These are phyloP conservation scores for Arbacia lixula DNA, from an alignment of 53 echinoderm and acorn worm species.

Conservation along the genomic window DNA sequence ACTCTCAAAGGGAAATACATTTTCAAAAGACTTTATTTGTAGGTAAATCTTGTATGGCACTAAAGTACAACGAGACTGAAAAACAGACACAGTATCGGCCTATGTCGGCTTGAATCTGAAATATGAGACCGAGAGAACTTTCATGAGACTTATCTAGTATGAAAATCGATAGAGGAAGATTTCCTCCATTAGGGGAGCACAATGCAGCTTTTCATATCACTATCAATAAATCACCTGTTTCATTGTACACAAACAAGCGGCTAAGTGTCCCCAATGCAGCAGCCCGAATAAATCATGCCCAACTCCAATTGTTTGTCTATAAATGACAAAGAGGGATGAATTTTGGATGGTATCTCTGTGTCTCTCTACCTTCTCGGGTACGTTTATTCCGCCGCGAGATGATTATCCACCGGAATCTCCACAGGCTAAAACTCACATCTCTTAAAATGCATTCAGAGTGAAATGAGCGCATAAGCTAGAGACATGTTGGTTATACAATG, in stretches of 20 bases:
- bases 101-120: constrained; percentile 21
- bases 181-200: constrained; percentile 21
- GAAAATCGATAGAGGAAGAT: constrained; percentile 24
- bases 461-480: too few relatives aligned
- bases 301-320: constrained; percentile 12
- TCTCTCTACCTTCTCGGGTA: too few relatives aligned
- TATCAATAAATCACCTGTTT: constrained; percentile 37
- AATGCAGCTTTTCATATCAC: constrained; percentile 25
- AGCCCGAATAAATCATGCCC: constrained; percentile 40
- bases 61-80: constrained; percentile 9
- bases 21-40: neutral
- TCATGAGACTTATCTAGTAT: neutral
- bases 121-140: constrained; percentile 9
- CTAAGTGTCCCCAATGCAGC: constrained; percentile 47
- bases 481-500: too few relatives aligned
- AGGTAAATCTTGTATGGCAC: too few relatives aligned
- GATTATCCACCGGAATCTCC: too few relatives aligned
- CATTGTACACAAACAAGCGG: constrained; percentile 42
- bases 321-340: too few relatives aligned
- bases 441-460: too few relatives aligned
- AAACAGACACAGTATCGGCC: constrained; percentile 1
- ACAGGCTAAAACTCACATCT: too few relatives aligned
- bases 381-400: too few relatives aligned
- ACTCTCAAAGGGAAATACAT: too few relatives aligned
- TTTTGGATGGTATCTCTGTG: too few relatives aligned